Conservation (phyloP, 1,140 invertebrate species). For the Cyrtorhinus lividipennis region DNA sequence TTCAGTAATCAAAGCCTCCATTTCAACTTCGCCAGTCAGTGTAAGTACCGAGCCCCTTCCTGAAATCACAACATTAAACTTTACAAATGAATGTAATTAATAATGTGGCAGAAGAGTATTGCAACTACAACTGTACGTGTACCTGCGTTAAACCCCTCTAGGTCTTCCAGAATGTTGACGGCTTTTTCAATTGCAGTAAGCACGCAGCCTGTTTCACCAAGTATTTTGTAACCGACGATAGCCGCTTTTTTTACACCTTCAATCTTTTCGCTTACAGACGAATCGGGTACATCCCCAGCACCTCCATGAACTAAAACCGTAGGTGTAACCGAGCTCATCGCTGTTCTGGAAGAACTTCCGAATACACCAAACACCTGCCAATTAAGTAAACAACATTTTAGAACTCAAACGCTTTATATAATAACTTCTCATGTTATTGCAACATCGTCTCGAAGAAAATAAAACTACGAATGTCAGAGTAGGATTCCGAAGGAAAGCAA, state of each 20-base stretch:
- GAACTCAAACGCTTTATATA: too few species aligned
- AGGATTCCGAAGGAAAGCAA: too few species aligned
- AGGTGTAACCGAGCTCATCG: not conserved
- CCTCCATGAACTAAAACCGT: constrained; percentile 53
- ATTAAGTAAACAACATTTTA: too few species aligned
- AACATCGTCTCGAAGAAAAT: too few species aligned
- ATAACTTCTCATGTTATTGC: too few species aligned
- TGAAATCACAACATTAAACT: too few species aligned
- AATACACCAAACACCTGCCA: too few species aligned
- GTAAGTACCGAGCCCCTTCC: constrained; percentile 55
- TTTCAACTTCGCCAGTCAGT: constrained; percentile 47
- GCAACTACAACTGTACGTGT: too few species aligned
- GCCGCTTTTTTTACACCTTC: constrained; percentile 50
- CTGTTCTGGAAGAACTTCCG: too few species aligned
- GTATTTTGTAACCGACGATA: constrained; percentile 37
- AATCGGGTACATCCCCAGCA: constrained; percentile 46
- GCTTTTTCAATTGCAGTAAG: constrained; percentile 64
- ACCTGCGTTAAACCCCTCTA: constrained; percentile 55
- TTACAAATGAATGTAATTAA: too few species aligned
- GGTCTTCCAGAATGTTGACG: constrained; percentile 59
- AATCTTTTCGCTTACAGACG: constrained; percentile 43
- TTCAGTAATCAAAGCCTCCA: constrained; percentile 65
- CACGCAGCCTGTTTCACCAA: constrained; percentile 38
- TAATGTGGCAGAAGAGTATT: too few species aligned
- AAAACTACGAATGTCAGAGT: too few species aligned